These are phyloP conservation scores for Aphelocoma coerulescens DNA, from an alignment of 2,113 vertebrate species.

Conservation along the genomic window DNA sequence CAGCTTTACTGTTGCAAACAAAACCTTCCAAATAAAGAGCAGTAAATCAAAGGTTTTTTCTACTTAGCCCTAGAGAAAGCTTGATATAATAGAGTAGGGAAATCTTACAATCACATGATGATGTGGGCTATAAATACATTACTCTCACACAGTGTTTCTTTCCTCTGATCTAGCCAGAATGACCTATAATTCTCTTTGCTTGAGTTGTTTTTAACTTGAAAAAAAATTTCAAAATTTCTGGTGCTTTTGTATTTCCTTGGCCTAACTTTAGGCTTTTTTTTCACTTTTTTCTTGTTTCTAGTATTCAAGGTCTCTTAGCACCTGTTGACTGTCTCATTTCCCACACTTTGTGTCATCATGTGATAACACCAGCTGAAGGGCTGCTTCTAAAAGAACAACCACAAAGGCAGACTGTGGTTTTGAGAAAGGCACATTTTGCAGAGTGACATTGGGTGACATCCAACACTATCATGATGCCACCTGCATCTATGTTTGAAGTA, in stretches of 20 bases:
- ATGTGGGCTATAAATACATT: not conserved
- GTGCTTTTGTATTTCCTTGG: not conserved
- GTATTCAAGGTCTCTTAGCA: slow-evolving; percentile 55
- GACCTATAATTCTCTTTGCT: not conserved
- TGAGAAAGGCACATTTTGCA: slow-evolving; percentile 29
- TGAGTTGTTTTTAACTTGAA: slow-evolving; percentile 14
- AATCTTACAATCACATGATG: not conserved
- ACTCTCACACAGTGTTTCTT: not conserved
- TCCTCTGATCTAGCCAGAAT: slow-evolving; percentile 2
- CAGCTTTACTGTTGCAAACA: not conserved
- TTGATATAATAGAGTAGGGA: not conserved
- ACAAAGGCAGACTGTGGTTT: slow-evolving; percentile 73
- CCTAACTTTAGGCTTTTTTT: not conserved
- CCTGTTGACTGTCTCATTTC: slow-evolving; percentile 68
- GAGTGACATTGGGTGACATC: not conserved
- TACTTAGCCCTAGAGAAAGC: not conserved
- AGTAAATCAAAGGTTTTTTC: not conserved
- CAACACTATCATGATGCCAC: slow-evolving; percentile 17
- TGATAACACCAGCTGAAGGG: slow-evolving; percentile 61
- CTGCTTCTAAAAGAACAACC: slow-evolving; percentile 62
- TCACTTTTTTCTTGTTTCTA: slow-evolving; percentile 16
- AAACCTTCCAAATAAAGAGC: not conserved
- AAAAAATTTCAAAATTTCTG: not conserved
- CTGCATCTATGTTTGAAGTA: slow-evolving; percentile 38
- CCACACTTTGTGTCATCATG: slow-evolving; percentile 62